These are phyloP conservation scores for Montifringilla adamsi DNA, from an alignment of 2,113 vertebrate species.

Conservation along the genomic window DNA sequence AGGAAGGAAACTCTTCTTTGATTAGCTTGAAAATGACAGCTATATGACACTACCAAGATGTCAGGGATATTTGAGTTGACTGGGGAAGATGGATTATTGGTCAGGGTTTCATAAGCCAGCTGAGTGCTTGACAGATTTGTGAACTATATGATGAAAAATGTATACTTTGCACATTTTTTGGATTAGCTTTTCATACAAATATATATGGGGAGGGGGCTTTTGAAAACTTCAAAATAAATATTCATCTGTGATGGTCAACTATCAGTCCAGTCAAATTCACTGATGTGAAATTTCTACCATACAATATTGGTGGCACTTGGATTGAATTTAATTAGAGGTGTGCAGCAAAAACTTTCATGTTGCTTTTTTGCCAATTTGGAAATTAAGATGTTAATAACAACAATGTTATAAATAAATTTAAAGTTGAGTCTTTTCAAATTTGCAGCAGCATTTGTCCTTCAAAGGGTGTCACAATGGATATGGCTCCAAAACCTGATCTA, in stretches of 20 bases:
- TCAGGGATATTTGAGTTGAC: background rate
- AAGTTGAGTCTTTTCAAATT: background rate
- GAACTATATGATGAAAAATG: background rate
- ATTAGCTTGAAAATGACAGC: background rate
- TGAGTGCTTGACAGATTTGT: background rate
- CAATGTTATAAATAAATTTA: background rate
- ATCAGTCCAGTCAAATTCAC: background rate
- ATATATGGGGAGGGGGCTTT: background rate
- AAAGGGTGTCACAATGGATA: slow-evolving; percentile 6
- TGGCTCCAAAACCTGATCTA: slow-evolving; percentile 10
- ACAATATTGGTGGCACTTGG: background rate
- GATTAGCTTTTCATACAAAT: background rate
- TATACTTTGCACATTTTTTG: background rate
- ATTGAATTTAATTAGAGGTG: background rate
- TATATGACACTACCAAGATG: background rate
- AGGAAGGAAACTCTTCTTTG: background rate
- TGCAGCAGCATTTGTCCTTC: background rate
- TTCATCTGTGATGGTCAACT: background rate
- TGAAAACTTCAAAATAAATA: background rate
- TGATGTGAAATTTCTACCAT: background rate
- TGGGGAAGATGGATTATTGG: background rate
- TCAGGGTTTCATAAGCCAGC: background rate
- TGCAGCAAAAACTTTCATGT: background rate
- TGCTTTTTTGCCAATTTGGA: slow-evolving; percentile 7
- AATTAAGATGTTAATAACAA: slow-evolving; percentile 9